Evolutionary conservation across 2,888 invertebrate species (phyloP).

Genomic region (Acanthacorydalis orientalis): DNA sequence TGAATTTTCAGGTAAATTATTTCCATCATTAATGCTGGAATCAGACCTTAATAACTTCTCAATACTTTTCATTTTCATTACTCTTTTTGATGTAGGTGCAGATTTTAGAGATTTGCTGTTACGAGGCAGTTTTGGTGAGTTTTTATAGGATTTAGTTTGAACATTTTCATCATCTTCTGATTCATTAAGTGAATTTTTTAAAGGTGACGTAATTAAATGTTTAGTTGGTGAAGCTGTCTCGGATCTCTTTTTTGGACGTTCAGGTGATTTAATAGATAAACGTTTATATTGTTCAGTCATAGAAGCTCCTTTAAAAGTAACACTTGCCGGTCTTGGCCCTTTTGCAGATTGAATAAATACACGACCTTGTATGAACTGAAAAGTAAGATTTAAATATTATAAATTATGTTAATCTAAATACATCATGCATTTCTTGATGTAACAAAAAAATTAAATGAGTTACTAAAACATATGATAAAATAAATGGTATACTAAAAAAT

Average conservation of each 20-base stretch:
- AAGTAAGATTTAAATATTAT: constrained; percentile 14
- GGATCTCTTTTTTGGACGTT: constrained; percentile 15
- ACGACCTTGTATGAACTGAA: constrained; percentile 59
- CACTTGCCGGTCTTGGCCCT: constrained; percentile 46
- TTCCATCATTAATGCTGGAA: neutral
- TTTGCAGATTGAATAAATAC: constrained; percentile 57
- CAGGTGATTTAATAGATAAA: constrained; percentile 19
- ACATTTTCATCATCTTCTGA: constrained; percentile 3
- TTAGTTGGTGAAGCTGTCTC: constrained; percentile 20
- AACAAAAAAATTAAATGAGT: constrained; percentile 1
- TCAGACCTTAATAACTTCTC: neutral
- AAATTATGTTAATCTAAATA: too few species aligned
- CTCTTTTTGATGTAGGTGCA: constrained; percentile 7
- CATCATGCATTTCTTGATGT: neutral
- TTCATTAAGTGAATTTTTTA: constrained; percentile 15
- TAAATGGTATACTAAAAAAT: constrained; percentile 9
- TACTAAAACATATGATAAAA: too few species aligned
- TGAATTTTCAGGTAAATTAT: neutral
- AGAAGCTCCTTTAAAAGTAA: constrained; percentile 33
- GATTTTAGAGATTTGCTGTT: constrained; percentile 6
- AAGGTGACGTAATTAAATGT: constrained; percentile 15
- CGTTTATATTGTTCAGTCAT: constrained; percentile 29
- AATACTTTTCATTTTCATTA: constrained; percentile 10
- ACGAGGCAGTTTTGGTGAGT: constrained; percentile 10
- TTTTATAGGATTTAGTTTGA: neutral